These are phyloP conservation scores for Capitella teleta DNA, from an alignment of 1,140 invertebrate species.

Conservation along the genomic window DNA sequence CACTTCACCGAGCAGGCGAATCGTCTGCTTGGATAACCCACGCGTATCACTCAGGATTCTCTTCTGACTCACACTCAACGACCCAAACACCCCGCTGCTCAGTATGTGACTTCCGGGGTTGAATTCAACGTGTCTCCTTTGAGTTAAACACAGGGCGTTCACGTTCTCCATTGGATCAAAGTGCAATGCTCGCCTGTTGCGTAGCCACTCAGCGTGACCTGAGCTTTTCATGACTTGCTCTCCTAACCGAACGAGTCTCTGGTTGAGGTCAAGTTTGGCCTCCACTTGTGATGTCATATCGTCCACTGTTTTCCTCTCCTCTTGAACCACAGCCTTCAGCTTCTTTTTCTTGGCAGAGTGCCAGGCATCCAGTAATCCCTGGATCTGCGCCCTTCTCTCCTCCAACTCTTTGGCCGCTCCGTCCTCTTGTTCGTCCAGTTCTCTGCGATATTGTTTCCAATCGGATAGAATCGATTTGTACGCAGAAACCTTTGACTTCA, in stretches of 20 bases:
- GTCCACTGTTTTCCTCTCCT: neutral
- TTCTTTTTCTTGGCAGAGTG: constrained; percentile 3
- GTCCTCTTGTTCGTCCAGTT: neutral
- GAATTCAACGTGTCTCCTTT: neutral
- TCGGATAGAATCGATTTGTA: neutral
- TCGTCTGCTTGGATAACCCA: neutral
- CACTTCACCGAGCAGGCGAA: neutral
- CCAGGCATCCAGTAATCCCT: constrained; percentile 4
- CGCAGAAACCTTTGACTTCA: neutral
- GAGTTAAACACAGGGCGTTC: constrained; percentile 2
- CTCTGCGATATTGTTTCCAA: neutral
- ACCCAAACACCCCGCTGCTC: neutral
- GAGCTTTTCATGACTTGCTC: too few species aligned
- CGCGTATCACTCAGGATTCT: neutral
- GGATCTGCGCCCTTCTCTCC: neutral
- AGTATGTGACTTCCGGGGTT: neutral
- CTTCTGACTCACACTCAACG: neutral
- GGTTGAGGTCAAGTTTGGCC: too few species aligned
- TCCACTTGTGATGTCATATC: too few species aligned
- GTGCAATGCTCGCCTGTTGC: too few species aligned
- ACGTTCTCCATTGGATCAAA: too few species aligned
- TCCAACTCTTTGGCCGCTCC: neutral
- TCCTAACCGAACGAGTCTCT: too few species aligned
- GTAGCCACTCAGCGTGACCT: too few species aligned
- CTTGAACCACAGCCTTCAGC: neutral